Percentiles rank a stretch among this genome's conserved stretches.
phyloP scores from a whole-genome alignment of 2,113 vertebrate genomes.

The Etheostoma spectabile region DNA sequence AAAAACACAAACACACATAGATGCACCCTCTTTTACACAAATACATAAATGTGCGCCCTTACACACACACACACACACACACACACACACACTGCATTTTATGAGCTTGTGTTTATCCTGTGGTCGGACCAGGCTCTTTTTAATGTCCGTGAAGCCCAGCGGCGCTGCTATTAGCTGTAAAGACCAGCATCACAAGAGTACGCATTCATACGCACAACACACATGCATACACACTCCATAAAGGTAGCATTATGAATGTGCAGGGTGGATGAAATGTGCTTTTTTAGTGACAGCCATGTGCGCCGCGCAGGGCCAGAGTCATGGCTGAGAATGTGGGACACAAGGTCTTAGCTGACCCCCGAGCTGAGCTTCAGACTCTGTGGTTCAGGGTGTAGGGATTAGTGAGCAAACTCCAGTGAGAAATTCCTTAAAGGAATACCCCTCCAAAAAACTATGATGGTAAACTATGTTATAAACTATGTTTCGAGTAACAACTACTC shows the following conservation, averaged over 20 bases:
- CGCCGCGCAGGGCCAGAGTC: slow-evolving; percentile 13
- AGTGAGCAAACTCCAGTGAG: neutral
- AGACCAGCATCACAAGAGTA: slow-evolving; percentile 73
- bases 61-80: slow-evolving; percentile 62
- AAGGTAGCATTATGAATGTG: slow-evolving; percentile 76
- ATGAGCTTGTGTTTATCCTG: slow-evolving; percentile 75
- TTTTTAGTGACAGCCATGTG: slow-evolving; percentile 51
- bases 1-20: slow-evolving; percentile 58
- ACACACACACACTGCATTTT: slow-evolving; percentile 67
- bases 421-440: neutral
- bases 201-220: slow-evolving; percentile 70
- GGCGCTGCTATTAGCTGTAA: slow-evolving; percentile 78
- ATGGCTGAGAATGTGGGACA: slow-evolving; percentile 18
- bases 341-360: slow-evolving; percentile 17
- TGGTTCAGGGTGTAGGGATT: neutral
- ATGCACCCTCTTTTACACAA: slow-evolving; percentile 48
- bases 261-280: slow-evolving; percentile 54
- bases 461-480: too few species aligned
- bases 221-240: slow-evolving; percentile 56
- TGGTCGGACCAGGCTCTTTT: slow-evolving; percentile 73
- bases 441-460: neutral
- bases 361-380: slow-evolving; percentile 17
- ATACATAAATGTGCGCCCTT: slow-evolving; percentile 44
- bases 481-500: neutral
- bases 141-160: slow-evolving; percentile 75